Evolutionary conservation across 2,797 vertebrate species (phyloP).

Genomic region (Gastrophryne carolinensis): DNA sequence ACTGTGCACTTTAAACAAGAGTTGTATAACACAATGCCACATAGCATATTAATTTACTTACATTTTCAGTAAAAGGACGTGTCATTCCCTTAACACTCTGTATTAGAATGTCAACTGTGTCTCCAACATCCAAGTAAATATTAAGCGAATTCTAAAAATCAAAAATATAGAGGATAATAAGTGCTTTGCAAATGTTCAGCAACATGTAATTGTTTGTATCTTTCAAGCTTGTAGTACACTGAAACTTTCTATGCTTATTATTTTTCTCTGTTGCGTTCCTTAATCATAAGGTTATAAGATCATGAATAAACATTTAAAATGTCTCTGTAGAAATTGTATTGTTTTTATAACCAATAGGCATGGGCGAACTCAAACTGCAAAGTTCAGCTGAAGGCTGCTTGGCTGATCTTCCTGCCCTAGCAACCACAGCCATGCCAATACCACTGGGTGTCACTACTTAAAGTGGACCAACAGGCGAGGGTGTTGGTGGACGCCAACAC

Average conservation of each 20-base stretch:
- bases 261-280: too few species aligned
- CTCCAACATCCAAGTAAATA: not conserved
- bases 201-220: not conserved
- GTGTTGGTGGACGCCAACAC: too few species aligned
- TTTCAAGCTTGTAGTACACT: conserved; percentile 35
- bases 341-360: too few species aligned
- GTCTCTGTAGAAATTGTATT: too few species aligned
- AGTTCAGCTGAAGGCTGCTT: too few species aligned
- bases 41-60: conserved; percentile 38
- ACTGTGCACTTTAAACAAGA: conserved; percentile 62
- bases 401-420: too few species aligned
- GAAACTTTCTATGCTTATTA: not conserved
- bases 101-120: not conserved
- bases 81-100: not conserved
- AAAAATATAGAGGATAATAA: not conserved
- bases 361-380: too few species aligned
- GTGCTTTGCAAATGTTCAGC: not conserved
- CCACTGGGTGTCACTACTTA: too few species aligned
- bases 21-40: conserved; percentile 41
- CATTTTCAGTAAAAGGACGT: conserved; percentile 17
- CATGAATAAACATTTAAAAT: too few species aligned
- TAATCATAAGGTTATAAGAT: too few species aligned
- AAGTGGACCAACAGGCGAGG: too few species aligned
- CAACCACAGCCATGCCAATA: too few species aligned
- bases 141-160: not conserved